Evolutionary conservation across 2,888 invertebrate genomes (phyloP), one percentile per base, ranked within the genome.

Genomic region (Idaea dimidiata): DNA sequence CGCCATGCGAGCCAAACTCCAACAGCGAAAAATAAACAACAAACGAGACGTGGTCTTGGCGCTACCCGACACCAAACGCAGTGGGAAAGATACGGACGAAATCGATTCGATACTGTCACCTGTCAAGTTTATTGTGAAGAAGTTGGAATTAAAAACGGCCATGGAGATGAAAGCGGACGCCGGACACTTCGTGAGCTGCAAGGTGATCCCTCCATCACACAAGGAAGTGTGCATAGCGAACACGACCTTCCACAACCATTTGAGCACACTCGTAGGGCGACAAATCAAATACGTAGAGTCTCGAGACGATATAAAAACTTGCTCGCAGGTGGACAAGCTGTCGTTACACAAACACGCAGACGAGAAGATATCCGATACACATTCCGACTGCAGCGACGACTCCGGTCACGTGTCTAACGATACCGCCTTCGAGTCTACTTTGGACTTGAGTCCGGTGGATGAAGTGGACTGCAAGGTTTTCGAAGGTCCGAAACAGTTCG

Each of bases 351-450:
- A 92, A 82, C 89, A 88, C 69, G 75, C 79, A 59, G 89, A 91
- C 59, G 92, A 93, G 74, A 93, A 93, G 81, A 88, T 90, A 82
- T 93, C 93, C 65, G 93, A 94, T 83, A 93, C 94, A 71, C 93
- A 93, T 70, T 95, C 95, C 6, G 95, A 95, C 75, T 96, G 96
- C 75, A 96, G 96, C 64, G 96, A 96, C 76, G 96, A 96, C 88
- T 96, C 96, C 63, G 96, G 96, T 66, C 96, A 96, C 86, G 96
- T 96, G 72, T 96, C 96, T 59, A 96, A 96, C 78, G 96, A 96
- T 80, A 96, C 96, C 65, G 76, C 82, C 17, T 90, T 88, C 71
- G 89, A 91, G 73, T 84, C 81, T 72, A 82, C 43, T 2, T 10
- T 84, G 61, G 87, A 87, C 62, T 66, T 84, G 62, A 84, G 84